Evolutionary conservation across 2,888 invertebrate genomes (phyloP), one percentile per base, ranked within the genome.

Genomic region (Ferrisia virgata): DNA sequence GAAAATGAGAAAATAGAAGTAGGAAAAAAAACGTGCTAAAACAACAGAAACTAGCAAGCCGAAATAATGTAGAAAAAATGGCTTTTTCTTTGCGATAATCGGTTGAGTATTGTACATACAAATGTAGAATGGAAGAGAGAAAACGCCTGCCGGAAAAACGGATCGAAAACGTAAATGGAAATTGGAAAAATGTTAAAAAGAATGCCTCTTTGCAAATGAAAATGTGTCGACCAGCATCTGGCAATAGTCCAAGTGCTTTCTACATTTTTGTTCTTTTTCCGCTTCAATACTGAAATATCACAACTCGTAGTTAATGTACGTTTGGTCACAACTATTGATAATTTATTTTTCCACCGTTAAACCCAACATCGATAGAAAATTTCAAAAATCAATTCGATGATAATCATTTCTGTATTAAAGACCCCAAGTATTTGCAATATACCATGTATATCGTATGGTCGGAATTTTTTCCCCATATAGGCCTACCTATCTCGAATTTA

Each of bases 141-240:
- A 79, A 22, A 43, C 22, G 47, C 47, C 8, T 18, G 43, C 79
- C 53, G 79, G 79, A 79, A 78, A 76, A 78, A 78, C 39, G 78
- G 79, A 47, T 79, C 79, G 79, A 81, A 80, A 81, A 81, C 81
- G 81, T 81, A 81, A 81, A 81, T 81, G 81, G 81, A 81, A 81
- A 81, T 81, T 81, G 81, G 81, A 81, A 81, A 81, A 81, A 81
- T 81, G 81, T 81, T 81, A 36, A 81, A 81, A 81, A 81, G 81
- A 81, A 81, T 81, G 81, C 81, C 58, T 81, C 58, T 79, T 47
- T 81, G 64, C 81, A 81, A 81, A 81, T 81, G 81, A 81, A 81
- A 81, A 81, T 81, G 81, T 81, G 81, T 47, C 81, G 81, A 58
- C 81, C 64, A 81, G 53, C 81, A 81, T 81, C 81, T 81, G 81